Evolutionary conservation across 2,113 vertebrate genomes (phyloP), one percentile per base, ranked within the genome.

Genomic region (Micronycteris hirsuta): DNA sequence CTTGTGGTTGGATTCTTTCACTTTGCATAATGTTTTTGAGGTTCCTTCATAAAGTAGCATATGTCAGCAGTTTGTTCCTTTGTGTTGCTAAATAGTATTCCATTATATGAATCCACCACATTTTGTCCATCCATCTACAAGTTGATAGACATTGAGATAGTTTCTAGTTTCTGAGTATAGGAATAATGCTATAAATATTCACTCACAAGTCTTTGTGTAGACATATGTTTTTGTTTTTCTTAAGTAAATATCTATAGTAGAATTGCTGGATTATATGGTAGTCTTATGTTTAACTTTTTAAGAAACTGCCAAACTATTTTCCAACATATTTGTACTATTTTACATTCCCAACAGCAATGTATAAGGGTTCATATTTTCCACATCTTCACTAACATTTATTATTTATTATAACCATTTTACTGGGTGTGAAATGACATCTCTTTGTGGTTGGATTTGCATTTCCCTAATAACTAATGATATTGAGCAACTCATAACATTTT

Each of bases 221-320:
- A 84, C 49, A 56, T 45, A 45, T 38, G 49, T 16, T 92, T 76
- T 78, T 26, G 89, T 58, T 83, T 67, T 68, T 88, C 67, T 65
- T 9, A 20, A 16, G 33, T 74, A 54, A 84, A 80, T 58, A 76
- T 33, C 24, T 49, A 43, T 12, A 94, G 12, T 54, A 45, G 31
- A 10, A 56, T 77, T 73, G 9, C n/a, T 80, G 22, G 33, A 74
- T 70, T 54, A 33, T 38, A 65, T 71, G 52, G 22, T 65, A 71
- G 49, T 22, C 89, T 49, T 65, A 78, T 54, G 7, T 77, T 90
- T 93, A 85, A 85, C 71, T 77, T 95, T 71, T 92, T 74, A 76
- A 87, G 52, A 89, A 91, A 80, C 28, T 91, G n/a, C 13, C 78
- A 81, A 94, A 56, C 24, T 78, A n/a, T 58, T 92, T 86, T 80